Base-by-base conservation (phyloP, 2,888 invertebrate species). In the Cheilosia scutellata region DNA sequence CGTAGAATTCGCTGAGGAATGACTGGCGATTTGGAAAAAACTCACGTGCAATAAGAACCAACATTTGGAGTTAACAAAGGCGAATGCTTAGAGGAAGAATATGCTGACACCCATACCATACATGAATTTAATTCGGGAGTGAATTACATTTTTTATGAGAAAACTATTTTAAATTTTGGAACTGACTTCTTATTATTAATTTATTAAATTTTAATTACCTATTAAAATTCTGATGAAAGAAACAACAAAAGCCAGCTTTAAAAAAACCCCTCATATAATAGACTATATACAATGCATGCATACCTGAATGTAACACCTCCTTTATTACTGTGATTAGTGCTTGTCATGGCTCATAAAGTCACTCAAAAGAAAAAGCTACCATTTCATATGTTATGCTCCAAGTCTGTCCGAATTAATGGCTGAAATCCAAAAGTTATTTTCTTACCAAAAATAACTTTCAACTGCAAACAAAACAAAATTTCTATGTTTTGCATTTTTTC, bases 301-400 rank as follows among this genome's bases (percentile, higher is more conserved):
- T 49, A 20, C n/a, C 33, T 25, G 49, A 70, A 20, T 58, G 70
- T 70, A 58, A 70, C 70, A 58, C 58, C 58, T 47, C 58, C 66
- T 66, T 40, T 66, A 65, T 58, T 20, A 13, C 49, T n/a, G 53
- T 65, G 53, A 58, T 65, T 58, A 65, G 49, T 51, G 11, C 25
- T 57, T 29, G 78, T 62, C 57, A 83, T 70, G 78, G 78, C 57
- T 74, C 83, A 78, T 74, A 83, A 74, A 68, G 68, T 31, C 63
- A 11, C 49, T 57, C 63, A 78, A 74, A 78, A 68, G 78, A 83
- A 72, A 83, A 68, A 16, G 58, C 72, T 68, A 78, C 11, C 57
- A 62, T 49, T 53, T 72, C 47, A 33, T 53, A 51, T 53, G 71
- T 68, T 74, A 74, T 72, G 78, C 58, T 65, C 25, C 40, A 37